Evolutionary conservation across 2,888 invertebrate species (phyloP).

Genomic region (Euzetes globulus): DNA sequence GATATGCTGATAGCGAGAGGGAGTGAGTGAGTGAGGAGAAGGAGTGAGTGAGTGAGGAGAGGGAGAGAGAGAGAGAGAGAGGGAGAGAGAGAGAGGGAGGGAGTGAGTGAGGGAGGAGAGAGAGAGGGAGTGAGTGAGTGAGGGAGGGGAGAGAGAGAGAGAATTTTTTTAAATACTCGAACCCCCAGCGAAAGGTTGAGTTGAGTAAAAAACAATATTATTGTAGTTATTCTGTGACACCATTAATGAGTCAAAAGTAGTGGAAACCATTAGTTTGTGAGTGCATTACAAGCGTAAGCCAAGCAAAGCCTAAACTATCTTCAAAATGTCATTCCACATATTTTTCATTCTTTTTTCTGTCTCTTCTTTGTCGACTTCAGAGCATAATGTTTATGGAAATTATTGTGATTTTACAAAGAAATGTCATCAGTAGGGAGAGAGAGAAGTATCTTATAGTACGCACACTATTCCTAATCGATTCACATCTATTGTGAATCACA

Average conservation of each 20-base stretch:
- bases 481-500: not conserved
- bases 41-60: not conserved
- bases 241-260: not conserved
- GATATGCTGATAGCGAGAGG: not conserved
- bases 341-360: not conserved
- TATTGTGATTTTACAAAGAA: not conserved
- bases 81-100: conserved; percentile 15
- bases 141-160: not conserved
- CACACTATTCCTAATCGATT: not conserved
- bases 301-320: not conserved
- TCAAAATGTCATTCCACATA: not conserved
- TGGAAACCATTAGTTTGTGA: not conserved
- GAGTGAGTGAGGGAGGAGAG: not conserved
- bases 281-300: not conserved
- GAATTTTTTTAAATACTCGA: not conserved
- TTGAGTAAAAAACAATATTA: not conserved
- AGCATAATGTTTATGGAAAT: not conserved
- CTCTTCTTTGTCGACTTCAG: not conserved
- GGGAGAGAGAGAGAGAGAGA: conserved; percentile 31
- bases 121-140: not conserved
- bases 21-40: too few species aligned
- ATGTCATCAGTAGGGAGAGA: not conserved
- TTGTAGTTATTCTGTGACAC: not conserved
- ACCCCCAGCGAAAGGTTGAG: not conserved
- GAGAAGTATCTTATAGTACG: not conserved